Percentiles rank a stretch among this genome's conserved stretches.
phyloP scores from a whole-genome alignment of 2,888 invertebrate species.

The Tenthredo livida region DNA sequence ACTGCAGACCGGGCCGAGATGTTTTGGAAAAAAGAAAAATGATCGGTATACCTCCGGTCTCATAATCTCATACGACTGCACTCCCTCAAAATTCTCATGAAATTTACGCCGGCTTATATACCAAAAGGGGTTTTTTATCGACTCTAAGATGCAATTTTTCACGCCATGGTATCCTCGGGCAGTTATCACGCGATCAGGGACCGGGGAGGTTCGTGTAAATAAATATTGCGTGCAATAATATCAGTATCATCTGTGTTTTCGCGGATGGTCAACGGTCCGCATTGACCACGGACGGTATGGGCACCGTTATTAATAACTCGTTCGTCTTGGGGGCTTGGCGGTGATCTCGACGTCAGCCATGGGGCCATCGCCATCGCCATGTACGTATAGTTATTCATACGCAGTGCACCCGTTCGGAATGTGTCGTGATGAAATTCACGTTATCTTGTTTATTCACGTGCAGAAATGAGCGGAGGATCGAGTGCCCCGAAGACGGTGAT shows the following conservation, averaged over 20 bases:
- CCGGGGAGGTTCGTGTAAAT: constrained; percentile 64
- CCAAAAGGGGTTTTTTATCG: constrained; percentile 1
- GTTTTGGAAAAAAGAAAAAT: neutral
- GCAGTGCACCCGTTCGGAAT: neutral
- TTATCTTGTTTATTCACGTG: constrained; percentile 22
- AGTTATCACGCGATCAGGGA: constrained; percentile 65
- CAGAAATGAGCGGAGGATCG: neutral
- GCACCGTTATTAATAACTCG: constrained; percentile 38
- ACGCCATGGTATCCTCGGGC: constrained; percentile 26
- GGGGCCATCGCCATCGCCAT: too few relatives aligned
- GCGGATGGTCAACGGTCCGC: constrained; percentile 53
- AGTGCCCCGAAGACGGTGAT: neutral
- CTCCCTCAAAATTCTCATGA: constrained; percentile 23
- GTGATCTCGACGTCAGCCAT: neutral
- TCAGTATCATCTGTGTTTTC: constrained; percentile 66
- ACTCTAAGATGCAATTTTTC: constrained; percentile 24
- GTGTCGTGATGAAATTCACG: neutral
- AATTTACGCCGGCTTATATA: neutral
- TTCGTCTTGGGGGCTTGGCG: constrained; percentile 24
- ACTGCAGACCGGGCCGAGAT: constrained; percentile 19
- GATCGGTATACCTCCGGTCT: neutral
- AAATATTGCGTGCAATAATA: constrained; percentile 68
- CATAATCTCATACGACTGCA: neutral
- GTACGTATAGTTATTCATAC: neutral
- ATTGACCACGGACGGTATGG: neutral